Evolutionary conservation across 2,797 vertebrate genomes (phyloP).

Genomic region (Ctenosaura bakeri): DNA sequence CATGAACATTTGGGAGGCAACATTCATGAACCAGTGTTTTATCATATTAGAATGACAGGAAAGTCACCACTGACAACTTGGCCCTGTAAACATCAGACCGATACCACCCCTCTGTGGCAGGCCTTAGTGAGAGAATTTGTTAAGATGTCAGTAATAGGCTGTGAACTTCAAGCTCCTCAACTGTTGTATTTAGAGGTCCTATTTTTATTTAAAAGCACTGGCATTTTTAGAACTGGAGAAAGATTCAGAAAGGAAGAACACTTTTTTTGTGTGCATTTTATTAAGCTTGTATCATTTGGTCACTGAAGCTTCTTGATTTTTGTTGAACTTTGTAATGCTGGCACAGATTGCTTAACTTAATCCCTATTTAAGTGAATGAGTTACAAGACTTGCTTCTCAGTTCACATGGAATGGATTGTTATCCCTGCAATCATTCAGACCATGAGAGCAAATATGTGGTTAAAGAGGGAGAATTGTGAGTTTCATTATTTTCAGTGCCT

Average conservation of each 20-base stretch:
- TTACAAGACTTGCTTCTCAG: background rate
- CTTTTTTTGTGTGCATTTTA: background rate
- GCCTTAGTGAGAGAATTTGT: background rate
- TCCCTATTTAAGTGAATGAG: background rate
- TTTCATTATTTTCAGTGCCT: conserved; percentile 4
- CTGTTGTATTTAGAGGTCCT: background rate
- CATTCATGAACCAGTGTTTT: conserved; percentile 2
- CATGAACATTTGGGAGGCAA: background rate
- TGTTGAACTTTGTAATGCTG: background rate
- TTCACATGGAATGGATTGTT: conserved; percentile 4
- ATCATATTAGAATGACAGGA: background rate
- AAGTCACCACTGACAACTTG: background rate
- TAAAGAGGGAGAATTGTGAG: background rate
- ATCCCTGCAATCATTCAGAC: background rate
- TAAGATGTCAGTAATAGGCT: background rate
- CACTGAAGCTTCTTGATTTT: background rate
- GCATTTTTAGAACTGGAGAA: conserved; percentile 6
- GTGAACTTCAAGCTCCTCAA: background rate
- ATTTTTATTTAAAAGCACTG: conserved; percentile 10
- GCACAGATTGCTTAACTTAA: background rate
- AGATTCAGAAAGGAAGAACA: background rate
- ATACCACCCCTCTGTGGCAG: background rate
- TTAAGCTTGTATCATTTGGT: background rate
- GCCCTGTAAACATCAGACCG: conserved; percentile 11
- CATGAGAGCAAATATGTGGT: background rate